Percentiles rank a stretch among this genome's conserved stretches.
Conservation (phyloP, 2,888 invertebrate genomes). For the Steinernema hermaphroditum region DNA sequence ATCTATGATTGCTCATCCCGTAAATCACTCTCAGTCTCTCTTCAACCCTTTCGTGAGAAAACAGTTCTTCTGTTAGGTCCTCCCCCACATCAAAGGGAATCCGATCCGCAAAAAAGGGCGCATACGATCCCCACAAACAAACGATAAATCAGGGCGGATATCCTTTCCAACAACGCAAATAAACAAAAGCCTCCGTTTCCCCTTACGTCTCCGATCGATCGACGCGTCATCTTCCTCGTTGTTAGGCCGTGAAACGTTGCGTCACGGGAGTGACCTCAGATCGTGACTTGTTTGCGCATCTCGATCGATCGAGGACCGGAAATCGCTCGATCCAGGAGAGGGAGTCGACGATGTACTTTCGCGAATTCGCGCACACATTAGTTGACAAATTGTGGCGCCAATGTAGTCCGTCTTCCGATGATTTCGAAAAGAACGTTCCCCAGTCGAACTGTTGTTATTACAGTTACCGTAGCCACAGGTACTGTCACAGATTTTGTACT, state of each 20-base stretch:
- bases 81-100: background rate
- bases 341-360: background rate
- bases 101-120: background rate
- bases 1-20: no score
- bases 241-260: background rate
- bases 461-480: constrained; percentile 2
- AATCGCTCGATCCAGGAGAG: background rate
- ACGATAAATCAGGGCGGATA: background rate
- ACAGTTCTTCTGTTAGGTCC: background rate
- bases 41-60: background rate
- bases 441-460: background rate
- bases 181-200: background rate
- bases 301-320: background rate
- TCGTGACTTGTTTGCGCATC: background rate
- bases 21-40: no score
- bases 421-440: background rate
- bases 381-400: background rate
- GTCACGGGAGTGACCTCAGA: background rate
- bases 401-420: background rate
- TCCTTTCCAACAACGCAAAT: background rate
- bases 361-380: background rate
- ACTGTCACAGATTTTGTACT: no score
- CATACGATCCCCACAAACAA: background rate
- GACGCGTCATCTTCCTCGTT: background rate
- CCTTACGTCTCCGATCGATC: background rate